phyloP scores from a whole-genome alignment of 1,140 invertebrate genomes.

The Ceratina australensis region DNA sequence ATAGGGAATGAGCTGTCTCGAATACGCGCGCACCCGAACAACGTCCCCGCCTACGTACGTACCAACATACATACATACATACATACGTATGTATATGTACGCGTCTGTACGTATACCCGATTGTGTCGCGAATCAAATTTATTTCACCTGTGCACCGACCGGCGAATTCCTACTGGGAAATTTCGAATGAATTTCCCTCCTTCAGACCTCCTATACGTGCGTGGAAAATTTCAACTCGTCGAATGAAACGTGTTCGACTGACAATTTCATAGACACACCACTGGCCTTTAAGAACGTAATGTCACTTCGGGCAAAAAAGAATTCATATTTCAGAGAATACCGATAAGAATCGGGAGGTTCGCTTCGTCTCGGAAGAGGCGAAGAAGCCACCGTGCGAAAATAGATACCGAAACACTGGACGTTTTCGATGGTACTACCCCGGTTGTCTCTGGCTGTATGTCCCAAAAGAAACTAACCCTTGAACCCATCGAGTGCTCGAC shows the following conservation, averaged over 20 bases:
- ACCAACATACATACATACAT: too few species aligned
- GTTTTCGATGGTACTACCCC: conserved; percentile 7
- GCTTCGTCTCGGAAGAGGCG: too few species aligned
- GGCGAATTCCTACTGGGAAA: background rate
- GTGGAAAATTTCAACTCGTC: too few species aligned
- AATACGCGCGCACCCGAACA: background rate
- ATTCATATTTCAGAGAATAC: too few species aligned
- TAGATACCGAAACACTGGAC: background rate
- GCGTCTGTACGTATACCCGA: background rate
- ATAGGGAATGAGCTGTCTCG: conserved; percentile 56
- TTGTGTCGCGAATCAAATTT: conserved; percentile 27
- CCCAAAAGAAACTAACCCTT: conserved; percentile 58
- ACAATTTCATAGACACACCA: too few species aligned
- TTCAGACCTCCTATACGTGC: background rate
- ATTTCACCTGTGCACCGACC: background rate
- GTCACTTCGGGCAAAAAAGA: too few species aligned
- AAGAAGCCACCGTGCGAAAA: too few species aligned
- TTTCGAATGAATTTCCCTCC: background rate
- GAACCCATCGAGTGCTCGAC: conserved; percentile 14
- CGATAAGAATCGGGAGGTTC: too few species aligned
- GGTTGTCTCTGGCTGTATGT: conserved; percentile 10
- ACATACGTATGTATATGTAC: too few species aligned
- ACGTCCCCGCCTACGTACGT: background rate
- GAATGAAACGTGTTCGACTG: too few species aligned
- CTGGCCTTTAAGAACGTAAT: too few species aligned